Conservation (phyloP, 2,888 invertebrate genomes). For the Cremastinae sp. region DNA sequence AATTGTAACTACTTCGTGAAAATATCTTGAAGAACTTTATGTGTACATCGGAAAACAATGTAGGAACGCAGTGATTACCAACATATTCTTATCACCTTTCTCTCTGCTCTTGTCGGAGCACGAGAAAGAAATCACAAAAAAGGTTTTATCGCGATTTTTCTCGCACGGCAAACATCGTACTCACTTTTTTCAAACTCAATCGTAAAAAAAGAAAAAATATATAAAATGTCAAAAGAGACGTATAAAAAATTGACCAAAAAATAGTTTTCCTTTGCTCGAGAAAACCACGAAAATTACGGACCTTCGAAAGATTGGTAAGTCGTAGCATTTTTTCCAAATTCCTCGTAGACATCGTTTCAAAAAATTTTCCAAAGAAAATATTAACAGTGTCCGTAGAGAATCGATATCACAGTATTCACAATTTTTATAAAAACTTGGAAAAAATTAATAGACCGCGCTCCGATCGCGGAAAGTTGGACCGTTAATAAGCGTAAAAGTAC, state of each 20-base stretch:
- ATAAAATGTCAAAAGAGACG: background rate
- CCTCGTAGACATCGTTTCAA: conserved; percentile 65
- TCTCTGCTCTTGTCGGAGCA: too few relatives aligned
- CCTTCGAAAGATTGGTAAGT: conserved; percentile 73
- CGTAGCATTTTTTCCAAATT: conserved; percentile 76
- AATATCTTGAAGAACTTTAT: too few relatives aligned
- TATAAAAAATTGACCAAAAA: background rate
- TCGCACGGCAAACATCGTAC: background rate
- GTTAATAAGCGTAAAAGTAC: background rate
- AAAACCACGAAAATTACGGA: conserved; percentile 64
- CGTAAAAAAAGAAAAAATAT: background rate
- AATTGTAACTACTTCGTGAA: too few relatives aligned
- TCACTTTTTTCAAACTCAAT: background rate
- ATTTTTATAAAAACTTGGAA: background rate
- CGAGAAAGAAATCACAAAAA: too few relatives aligned
- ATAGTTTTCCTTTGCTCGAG: background rate
- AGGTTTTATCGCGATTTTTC: background rate
- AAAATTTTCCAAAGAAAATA: background rate
- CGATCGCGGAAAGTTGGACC: background rate
- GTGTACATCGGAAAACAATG: too few relatives aligned
- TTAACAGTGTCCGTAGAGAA: background rate
- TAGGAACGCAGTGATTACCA: too few relatives aligned
- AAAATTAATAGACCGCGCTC: too few relatives aligned
- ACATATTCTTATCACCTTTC: too few relatives aligned
- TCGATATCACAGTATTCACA: background rate